Percentiles rank a stretch among this genome's conserved stretches.
Conservation (phyloP, 1,140 invertebrate genomes). For the Drosophila cardini region DNA sequence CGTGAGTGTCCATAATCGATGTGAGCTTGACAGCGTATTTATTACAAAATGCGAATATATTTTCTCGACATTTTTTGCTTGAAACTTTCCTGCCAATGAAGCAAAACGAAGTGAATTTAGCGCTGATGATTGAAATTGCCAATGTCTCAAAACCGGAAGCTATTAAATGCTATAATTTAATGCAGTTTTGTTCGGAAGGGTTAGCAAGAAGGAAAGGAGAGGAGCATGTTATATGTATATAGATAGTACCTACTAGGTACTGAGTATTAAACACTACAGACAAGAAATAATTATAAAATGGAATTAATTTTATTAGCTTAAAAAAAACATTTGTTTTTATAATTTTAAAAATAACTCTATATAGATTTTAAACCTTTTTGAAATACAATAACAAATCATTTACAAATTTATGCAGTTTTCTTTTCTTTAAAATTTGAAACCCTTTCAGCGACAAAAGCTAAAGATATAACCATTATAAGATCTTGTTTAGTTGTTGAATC, state of each 20-base stretch:
- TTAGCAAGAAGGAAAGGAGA: neutral
- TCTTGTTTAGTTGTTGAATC: neutral
- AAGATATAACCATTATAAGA: neutral
- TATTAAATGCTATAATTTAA: conserved; percentile 60
- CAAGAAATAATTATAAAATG: too few relatives aligned
- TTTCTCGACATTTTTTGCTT: conserved; percentile 15
- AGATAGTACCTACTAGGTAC: too few relatives aligned
- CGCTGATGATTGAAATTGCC: conserved; percentile 65
- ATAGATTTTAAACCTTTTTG: neutral
- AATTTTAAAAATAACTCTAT: too few relatives aligned
- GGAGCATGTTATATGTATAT: neutral
- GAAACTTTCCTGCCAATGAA: conserved; percentile 13
- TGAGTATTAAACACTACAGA: too few relatives aligned
- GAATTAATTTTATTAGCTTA: too few relatives aligned
- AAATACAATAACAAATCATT: conserved; percentile 2
- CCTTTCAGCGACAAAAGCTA: neutral
- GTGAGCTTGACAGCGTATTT: conserved; percentile 78
- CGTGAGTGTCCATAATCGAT: conserved; percentile 80
- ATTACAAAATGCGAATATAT: conserved; percentile 73
- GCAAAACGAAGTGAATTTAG: conserved; percentile 41
- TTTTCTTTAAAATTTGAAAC: neutral
- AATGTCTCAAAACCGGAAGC: conserved; percentile 65
- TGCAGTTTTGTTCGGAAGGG: conserved; percentile 3
- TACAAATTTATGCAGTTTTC: conserved; percentile 33
- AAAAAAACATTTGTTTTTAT: too few relatives aligned